Evolutionary conservation across 2,113 vertebrate genomes (phyloP), one percentile per base, ranked within the genome.

Genomic region (Sebastes fasciatus): DNA sequence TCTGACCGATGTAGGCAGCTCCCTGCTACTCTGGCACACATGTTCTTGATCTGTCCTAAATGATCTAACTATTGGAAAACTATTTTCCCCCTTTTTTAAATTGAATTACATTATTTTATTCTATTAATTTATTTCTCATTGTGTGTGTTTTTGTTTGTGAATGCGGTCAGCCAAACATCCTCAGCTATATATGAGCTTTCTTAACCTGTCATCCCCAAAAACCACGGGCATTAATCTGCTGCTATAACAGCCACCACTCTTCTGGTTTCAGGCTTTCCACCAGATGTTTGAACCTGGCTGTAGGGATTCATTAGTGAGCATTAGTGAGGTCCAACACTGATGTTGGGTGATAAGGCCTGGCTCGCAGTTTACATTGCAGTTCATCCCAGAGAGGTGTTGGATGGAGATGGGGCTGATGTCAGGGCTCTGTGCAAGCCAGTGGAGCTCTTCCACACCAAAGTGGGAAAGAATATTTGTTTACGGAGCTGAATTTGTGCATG

Each of bases 231-330:
- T 17, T 4, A 19, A 48, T 19, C 43, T 19, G 16, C 21, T 73
- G 21, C 54, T 43, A 11, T 8, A 11, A 4, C 70, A n/a, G 16
- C 71, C 21, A 12, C 13, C 0, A 11, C 42, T 46, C 21, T 11
- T 16, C n/a, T 48, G 55, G 54, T 74, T 84, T 58, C 43, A 52
- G 58, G 54, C 17, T 67, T 74, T 57, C 26, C 58, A 42, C n/a
- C 55, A 63, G 82, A 55, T 57, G 13, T 82, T 51, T 11, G 11
- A 58, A 16, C 19, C 16, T 6, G 34, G 7, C 65, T 80, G 12
- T 52, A 46, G 65, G 51, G 83, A 80, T 51, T 63, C n/a, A 40
- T 51, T 74, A 11, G 13, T n/a, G 42, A 34, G 13, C 46, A 9
- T 49, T 6, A 16, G 69, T 68, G 26, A 55, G 45, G 58, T 75